A percentile compares a stretch with the other conserved stretches of the same genome.
These are phyloP conservation scores for Drosophila neoperkinsi DNA, from an alignment of 2,888 invertebrate species.

Conservation along the genomic window DNA sequence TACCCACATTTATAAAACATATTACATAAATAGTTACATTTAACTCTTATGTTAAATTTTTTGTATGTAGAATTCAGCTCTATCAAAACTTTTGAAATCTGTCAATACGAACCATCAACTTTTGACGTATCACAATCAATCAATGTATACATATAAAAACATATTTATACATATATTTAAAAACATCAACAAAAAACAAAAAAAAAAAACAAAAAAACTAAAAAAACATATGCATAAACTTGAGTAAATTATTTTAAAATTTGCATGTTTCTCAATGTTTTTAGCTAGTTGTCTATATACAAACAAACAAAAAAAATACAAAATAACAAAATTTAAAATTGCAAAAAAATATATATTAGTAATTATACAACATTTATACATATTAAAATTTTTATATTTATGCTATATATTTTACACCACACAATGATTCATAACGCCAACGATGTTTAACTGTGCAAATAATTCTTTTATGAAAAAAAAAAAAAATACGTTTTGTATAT, in stretches of 20 bases:
- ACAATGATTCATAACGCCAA: constrained; percentile 36
- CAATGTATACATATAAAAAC: constrained; percentile 18
- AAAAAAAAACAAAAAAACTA: constrained; percentile 15
- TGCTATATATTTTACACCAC: constrained; percentile 54
- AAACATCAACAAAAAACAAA: constrained; percentile 16
- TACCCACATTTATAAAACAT: constrained; percentile 29
- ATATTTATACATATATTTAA: constrained; percentile 18
- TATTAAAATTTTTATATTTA: constrained; percentile 61
- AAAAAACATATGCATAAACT: constrained; percentile 59
- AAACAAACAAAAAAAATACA: constrained; percentile 46
- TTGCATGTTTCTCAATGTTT: constrained; percentile 86
- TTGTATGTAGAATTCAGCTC: constrained; percentile 30
- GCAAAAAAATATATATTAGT: constrained; percentile 35
- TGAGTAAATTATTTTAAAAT: constrained; percentile 74
- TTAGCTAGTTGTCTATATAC: constrained; percentile 76
- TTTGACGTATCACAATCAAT: constrained; percentile 37
- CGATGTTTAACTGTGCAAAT: constrained; percentile 62
- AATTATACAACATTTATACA: constrained; percentile 59
- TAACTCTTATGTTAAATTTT: constrained; percentile 43
- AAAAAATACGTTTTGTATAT: constrained; percentile 65
- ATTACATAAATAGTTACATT: constrained; percentile 37
- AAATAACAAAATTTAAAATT: constrained; percentile 53
- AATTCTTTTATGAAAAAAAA: constrained; percentile 19
- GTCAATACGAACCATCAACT: constrained; percentile 38
- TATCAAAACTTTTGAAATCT: constrained; percentile 33